These are phyloP conservation scores for Adineta ricciae DNA, from an alignment of 2,888 invertebrate species.

Conservation along the genomic window DNA sequence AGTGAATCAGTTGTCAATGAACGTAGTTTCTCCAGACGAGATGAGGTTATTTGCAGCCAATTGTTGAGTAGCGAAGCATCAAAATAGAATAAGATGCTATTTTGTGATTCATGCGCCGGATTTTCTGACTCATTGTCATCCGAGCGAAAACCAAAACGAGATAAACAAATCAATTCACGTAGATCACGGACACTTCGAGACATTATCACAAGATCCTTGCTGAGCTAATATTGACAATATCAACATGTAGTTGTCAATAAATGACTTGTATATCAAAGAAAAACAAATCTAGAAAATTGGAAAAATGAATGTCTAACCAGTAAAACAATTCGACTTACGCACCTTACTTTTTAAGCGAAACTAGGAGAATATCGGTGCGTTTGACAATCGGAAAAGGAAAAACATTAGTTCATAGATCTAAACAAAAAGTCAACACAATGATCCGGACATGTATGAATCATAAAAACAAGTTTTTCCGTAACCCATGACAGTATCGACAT, in stretches of 20 bases:
- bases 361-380: neutral
- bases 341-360: neutral
- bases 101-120: neutral
- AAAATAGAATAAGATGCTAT: slow-evolving; percentile 1
- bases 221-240: neutral
- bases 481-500: neutral
- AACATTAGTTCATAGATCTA: neutral
- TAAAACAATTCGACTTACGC: no score
- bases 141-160: slow-evolving; percentile 17
- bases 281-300: neutral
- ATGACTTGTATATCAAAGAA: neutral
- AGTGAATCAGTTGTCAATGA: neutral
- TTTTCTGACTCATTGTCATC: neutral
- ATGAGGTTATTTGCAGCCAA: neutral
- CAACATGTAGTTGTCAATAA: neutral
- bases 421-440: neutral
- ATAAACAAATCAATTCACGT: slow-evolving; percentile 21
- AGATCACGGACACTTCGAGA: neutral
- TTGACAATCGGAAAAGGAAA: neutral
- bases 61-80: neutral
- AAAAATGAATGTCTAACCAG: no score
- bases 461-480: neutral
- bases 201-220: neutral
- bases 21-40: neutral
- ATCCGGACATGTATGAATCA: neutral